phyloP scores from a whole-genome alignment of 2,113 vertebrate species.

The Australoheros scitulus region DNA sequence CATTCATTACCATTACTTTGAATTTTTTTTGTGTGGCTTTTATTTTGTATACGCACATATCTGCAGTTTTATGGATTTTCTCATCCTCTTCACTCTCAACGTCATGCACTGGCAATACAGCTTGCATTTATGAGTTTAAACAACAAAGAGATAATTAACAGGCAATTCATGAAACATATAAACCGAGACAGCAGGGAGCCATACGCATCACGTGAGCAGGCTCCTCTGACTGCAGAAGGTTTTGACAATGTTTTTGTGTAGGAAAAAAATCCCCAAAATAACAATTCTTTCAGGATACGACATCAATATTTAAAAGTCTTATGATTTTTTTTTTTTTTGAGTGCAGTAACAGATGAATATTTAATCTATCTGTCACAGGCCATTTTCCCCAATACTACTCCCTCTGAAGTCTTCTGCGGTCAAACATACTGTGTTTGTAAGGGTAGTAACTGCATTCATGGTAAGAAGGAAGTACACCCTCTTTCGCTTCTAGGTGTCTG shows the following conservation, averaged over 20 bases:
- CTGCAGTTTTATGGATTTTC: background rate
- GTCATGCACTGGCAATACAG: background rate
- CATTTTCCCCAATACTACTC: background rate
- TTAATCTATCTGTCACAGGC: slow-evolving; percentile 26
- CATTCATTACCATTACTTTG: background rate
- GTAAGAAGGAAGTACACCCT: background rate
- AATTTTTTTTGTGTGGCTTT: too few relatives aligned
- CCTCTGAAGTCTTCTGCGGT: slow-evolving; percentile 22
- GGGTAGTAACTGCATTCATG: background rate
- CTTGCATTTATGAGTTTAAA: background rate
- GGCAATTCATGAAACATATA: background rate
- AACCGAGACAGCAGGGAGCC: background rate
- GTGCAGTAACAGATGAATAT: slow-evolving; percentile 55
- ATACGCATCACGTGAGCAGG: background rate
- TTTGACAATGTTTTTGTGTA: background rate
- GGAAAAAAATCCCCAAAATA: slow-evolving; percentile 39
- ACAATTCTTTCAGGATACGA: slow-evolving; percentile 38
- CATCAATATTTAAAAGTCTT: slow-evolving; percentile 52
- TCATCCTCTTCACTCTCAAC: background rate
- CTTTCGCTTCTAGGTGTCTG: background rate
- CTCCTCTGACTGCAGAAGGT: background rate
- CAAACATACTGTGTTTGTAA: background rate
- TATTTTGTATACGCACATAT: background rate
- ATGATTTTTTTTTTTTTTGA: slow-evolving; percentile 26
- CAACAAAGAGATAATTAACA: slow-evolving; percentile 3